Percentiles rank a stretch among this genome's conserved stretches.
Evolutionary conservation across 1,140 invertebrate species (phyloP).

Genomic region (Liolophura sinensis): DNA sequence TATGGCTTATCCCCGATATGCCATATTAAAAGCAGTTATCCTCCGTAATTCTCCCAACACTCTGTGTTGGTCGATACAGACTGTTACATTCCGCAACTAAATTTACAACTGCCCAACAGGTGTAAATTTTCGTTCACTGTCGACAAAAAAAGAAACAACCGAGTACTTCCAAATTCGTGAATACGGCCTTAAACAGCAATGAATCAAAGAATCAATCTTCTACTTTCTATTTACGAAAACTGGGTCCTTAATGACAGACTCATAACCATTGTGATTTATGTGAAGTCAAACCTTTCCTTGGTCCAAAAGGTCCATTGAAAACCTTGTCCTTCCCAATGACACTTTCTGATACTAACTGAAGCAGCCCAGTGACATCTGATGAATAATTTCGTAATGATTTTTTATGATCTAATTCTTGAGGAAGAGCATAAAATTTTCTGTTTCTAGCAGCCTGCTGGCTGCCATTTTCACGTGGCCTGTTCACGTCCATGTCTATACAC

Average conservation of each 20-base stretch:
- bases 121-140: not conserved
- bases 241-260: conserved; percentile 8
- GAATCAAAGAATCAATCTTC: not conserved
- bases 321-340: conserved; percentile 77
- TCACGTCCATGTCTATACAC: no score
- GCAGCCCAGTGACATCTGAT: not conserved
- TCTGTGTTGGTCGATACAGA: no score
- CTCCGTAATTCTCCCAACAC: no score
- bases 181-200: conserved; percentile 26
- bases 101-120: no score
- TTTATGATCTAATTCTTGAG: no score
- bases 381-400: no score
- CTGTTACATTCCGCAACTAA: no score
- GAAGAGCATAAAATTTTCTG: no score
- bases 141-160: not conserved
- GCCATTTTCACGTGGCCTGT: no score
- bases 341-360: conserved; percentile 79
- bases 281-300: conserved; percentile 72
- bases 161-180: conserved; percentile 10
- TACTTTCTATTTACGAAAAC: conserved; percentile 4
- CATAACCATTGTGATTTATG: conserved; percentile 1
- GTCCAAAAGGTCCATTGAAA: conserved; percentile 79
- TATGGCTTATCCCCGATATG: no score
- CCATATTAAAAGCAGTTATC: no score
- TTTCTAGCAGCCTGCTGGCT: no score